phyloP scores from a whole-genome alignment of 2,797 vertebrate species.

The Chelon labrosus region DNA sequence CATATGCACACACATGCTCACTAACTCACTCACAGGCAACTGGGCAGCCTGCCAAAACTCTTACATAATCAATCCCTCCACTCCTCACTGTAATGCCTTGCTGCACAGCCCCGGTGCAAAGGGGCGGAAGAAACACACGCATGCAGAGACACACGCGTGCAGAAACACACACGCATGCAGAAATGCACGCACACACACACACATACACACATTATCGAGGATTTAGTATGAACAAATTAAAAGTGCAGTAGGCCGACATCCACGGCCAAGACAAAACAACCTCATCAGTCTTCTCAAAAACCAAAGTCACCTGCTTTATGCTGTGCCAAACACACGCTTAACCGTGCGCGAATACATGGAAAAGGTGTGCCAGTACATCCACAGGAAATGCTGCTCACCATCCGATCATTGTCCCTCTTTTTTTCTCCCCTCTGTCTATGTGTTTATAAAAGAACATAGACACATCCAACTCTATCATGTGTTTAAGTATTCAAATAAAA shows the following conservation, averaged over 20 bases:
- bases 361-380: conserved; percentile 38
- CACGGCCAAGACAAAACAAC: conserved; percentile 24
- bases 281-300: conserved; percentile 33
- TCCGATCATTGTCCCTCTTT: conserved; percentile 61
- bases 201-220: conserved; percentile 13
- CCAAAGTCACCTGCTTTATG: conserved; percentile 27
- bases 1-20: conserved; percentile 33
- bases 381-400: conserved; percentile 62
- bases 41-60: conserved; percentile 66
- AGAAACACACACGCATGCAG: conserved; percentile 1
- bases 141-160: conserved; percentile 1
- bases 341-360: not conserved
- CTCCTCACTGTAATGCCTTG: conserved; percentile 57
- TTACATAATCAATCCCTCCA: conserved; percentile 79
- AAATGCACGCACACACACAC: not conserved
- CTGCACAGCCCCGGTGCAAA: conserved; percentile 39
- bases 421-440: conserved; percentile 45
- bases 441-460: conserved; percentile 1
- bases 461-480: not conserved
- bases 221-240: conserved; percentile 48
- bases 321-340: conserved; percentile 13
- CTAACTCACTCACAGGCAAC: conserved; percentile 20
- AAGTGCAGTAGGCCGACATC: conserved; percentile 26
- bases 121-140: conserved; percentile 26
- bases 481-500: conserved; percentile 7